Conservation (phyloP, 2,797 vertebrate genomes). For the Danio kyathit region DNA sequence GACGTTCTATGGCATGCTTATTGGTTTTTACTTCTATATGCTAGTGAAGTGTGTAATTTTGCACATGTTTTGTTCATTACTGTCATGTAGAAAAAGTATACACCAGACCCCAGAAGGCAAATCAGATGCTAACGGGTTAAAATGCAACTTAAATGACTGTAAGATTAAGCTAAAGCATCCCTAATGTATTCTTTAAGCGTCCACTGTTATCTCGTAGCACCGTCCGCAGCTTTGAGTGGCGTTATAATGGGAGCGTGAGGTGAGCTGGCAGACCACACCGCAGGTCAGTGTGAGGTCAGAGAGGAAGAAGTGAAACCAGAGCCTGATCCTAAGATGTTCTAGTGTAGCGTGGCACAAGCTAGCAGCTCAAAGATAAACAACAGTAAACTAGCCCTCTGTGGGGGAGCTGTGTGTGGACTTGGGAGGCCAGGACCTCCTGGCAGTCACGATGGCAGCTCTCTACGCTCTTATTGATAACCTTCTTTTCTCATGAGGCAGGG, state of each 20-base stretch:
- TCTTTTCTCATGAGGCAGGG: conserved; percentile 63
- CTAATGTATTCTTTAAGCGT: conserved; percentile 5
- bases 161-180: background rate
- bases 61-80: background rate
- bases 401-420: conserved; percentile 49
- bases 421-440: conserved; percentile 59
- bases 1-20: too few species aligned
- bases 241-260: conserved; percentile 28
- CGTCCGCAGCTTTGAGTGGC: conserved; percentile 8
- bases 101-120: background rate
- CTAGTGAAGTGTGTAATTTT: too few species aligned
- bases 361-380: conserved; percentile 53
- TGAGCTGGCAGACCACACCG: conserved; percentile 42
- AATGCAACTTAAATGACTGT: background rate
- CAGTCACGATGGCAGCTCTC: conserved; percentile 51
- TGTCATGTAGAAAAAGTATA: background rate
- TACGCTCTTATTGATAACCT: conserved; percentile 65
- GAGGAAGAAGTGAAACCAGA: conserved; percentile 48
- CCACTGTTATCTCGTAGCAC: background rate
- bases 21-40: too few species aligned
- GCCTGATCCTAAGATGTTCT: conserved; percentile 43
- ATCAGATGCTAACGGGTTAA: background rate
- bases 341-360: conserved; percentile 34
- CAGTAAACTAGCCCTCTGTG: conserved; percentile 58
- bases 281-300: conserved; percentile 50